Evolutionary conservation across 2,113 vertebrate species (phyloP).

Genomic region (Myanophis thanlyinensis): DNA sequence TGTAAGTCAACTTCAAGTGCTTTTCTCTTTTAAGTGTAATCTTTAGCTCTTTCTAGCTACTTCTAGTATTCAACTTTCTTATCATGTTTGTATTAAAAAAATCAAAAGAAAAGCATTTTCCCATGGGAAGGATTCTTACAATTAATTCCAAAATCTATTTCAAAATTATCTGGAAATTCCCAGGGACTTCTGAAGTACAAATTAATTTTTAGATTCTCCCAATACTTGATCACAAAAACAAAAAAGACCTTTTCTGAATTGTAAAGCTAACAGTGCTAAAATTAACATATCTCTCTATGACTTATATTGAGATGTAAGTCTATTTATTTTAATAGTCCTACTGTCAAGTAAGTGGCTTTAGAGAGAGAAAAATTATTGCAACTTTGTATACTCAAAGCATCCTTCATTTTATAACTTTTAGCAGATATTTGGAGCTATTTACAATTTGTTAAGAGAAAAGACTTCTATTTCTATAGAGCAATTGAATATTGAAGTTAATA

Average conservation of each 20-base stretch:
- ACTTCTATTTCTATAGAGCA: not conserved
- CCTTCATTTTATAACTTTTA: not conserved
- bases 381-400: not conserved
- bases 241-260: not conserved
- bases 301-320: not conserved
- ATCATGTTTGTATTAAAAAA: not conserved
- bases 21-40: not conserved
- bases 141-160: not conserved
- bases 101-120: not conserved
- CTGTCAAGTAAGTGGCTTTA: not conserved
- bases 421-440: not conserved
- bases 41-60: not conserved
- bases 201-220: not conserved
- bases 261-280: not conserved
- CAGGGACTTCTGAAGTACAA: not conserved
- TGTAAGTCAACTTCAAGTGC: not conserved
- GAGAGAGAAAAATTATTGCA: not conserved
- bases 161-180: not conserved
- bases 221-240: not conserved
- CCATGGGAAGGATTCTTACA: not conserved
- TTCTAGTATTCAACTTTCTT: not conserved
- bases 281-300: not conserved
- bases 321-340: not conserved
- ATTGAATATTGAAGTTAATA: not conserved
- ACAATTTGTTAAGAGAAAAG: not conserved